These are phyloP conservation scores for Cheilosia scutellata DNA, from an alignment of 2,888 invertebrate genomes.

Conservation along the genomic window DNA sequence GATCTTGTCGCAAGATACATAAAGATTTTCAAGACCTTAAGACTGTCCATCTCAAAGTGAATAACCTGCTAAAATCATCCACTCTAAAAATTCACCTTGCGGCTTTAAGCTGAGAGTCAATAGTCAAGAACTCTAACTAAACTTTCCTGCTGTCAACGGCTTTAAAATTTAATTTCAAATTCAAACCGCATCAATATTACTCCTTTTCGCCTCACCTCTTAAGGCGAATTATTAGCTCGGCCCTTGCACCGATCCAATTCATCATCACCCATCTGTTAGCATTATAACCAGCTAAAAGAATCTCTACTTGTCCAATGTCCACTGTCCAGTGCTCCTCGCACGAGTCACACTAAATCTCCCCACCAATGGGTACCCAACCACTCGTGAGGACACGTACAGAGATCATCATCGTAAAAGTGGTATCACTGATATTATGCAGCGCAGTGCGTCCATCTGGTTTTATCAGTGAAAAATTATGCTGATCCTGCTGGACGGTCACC, in stretches of 20 bases:
- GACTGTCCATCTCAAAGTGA: too few relatives aligned
- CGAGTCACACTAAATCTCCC: conserved; percentile 11
- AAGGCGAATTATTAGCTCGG: background rate
- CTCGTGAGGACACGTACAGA: conserved; percentile 51
- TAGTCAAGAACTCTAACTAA: too few relatives aligned
- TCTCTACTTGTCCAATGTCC: conserved; percentile 22
- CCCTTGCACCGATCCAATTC: conserved; percentile 10
- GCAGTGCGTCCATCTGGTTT: conserved; percentile 23
- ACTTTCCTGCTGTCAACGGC: too few relatives aligned
- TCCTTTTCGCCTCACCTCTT: too few relatives aligned
- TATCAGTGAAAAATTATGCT: conserved; percentile 69
- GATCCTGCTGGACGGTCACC: conserved; percentile 36
- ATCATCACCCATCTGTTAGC: conserved; percentile 28
- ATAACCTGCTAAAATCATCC: too few relatives aligned
- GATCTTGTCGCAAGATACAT: too few relatives aligned
- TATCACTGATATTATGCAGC: conserved; percentile 6
- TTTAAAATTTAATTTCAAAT: too few relatives aligned
- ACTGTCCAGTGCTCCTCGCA: too few relatives aligned
- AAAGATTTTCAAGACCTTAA: too few relatives aligned
- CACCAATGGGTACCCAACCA: conserved; percentile 37
- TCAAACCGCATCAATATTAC: too few relatives aligned
- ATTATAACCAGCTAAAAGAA: conserved; percentile 28
- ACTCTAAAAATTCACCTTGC: too few relatives aligned
- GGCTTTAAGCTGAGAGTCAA: too few relatives aligned
- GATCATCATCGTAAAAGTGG: conserved; percentile 49